Evolutionary conservation across 2,113 vertebrate genomes (phyloP).

Genomic region (Silurus meridionalis): DNA sequence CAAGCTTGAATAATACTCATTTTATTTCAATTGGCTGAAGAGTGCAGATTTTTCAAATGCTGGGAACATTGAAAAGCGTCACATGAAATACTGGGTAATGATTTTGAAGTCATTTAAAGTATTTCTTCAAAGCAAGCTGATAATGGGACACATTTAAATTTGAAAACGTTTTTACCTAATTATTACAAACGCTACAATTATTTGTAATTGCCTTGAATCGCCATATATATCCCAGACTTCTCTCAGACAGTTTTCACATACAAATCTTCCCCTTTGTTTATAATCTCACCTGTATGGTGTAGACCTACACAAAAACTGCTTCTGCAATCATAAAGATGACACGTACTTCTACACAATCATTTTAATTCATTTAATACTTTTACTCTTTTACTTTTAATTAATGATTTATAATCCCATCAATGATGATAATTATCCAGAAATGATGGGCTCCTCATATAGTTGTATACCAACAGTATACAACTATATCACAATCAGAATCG

Average conservation of each 20-base stretch:
- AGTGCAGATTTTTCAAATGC: background rate
- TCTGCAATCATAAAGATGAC: background rate
- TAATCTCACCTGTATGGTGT: background rate
- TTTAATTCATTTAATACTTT: background rate
- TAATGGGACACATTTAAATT: background rate
- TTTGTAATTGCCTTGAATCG: background rate
- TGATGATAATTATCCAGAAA: background rate
- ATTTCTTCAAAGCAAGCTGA: background rate
- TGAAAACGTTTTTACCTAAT: no score
- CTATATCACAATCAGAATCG: no score
- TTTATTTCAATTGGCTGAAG: conserved; percentile 49
- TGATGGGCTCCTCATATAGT: no score
- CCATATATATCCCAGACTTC: background rate
- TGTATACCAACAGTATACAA: no score
- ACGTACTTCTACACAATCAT: background rate
- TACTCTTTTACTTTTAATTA: background rate
- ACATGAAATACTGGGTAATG: background rate
- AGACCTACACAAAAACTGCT: background rate
- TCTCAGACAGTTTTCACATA: background rate
- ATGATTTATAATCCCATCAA: background rate
- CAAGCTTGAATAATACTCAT: conserved; percentile 35
- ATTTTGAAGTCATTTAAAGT: background rate
- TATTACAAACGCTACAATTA: background rate
- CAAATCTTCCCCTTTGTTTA: background rate
- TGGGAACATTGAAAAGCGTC: background rate